Evolutionary conservation across 1,140 invertebrate species (phyloP), one percentile per base, ranked within the genome.

Genomic region (Cydia strobilella): DNA sequence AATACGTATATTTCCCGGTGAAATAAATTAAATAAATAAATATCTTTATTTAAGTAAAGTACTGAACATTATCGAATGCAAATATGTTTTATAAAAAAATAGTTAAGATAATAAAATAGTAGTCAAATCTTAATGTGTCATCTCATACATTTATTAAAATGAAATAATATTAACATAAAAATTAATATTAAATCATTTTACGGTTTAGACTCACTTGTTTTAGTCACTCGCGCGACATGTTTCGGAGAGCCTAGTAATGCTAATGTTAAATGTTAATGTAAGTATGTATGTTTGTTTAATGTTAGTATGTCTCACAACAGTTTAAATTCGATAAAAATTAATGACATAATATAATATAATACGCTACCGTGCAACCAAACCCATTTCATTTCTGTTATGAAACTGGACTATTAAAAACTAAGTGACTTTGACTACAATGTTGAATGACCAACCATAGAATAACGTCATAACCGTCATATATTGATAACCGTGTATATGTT

Each of bases 141-240:
- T 59, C 7, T 59, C 54, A 54, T 23, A 59, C 20, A 20, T 59
- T 23, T 59, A 59, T 59, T 59, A 59, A 59, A 59, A 59, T 18
- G 3, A 69, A 69, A 69, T 69, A 31, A 69, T 31, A 69, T 39
- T 39, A 69, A 39, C 27, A 69, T 39, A 39, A 69, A 39, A 31
- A 69, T 69, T 39, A 69, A 69, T 69, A 69, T 69, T 39, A 69
- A 69, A n/a, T n/a, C n/a, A n/a, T n/a, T n/a, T n/a, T n/a, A n/a
- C n/a, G n/a, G n/a, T n/a, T n/a, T n/a, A n/a, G n/a, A n/a, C n/a
- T n/a, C n/a, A n/a, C n/a, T n/a, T n/a, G n/a, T n/a, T n/a, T n/a
- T n/a, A n/a, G n/a, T n/a, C n/a, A n/a, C n/a, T n/a, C n/a, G n/a
- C n/a, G n/a, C n/a, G n/a, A n/a, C n/a, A n/a, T n/a, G n/a, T n/a